Percentiles rank a stretch among this genome's conserved stretches.
phyloP scores from a whole-genome alignment of 2,113 vertebrate species.

The Solenodon paradoxus region DNA sequence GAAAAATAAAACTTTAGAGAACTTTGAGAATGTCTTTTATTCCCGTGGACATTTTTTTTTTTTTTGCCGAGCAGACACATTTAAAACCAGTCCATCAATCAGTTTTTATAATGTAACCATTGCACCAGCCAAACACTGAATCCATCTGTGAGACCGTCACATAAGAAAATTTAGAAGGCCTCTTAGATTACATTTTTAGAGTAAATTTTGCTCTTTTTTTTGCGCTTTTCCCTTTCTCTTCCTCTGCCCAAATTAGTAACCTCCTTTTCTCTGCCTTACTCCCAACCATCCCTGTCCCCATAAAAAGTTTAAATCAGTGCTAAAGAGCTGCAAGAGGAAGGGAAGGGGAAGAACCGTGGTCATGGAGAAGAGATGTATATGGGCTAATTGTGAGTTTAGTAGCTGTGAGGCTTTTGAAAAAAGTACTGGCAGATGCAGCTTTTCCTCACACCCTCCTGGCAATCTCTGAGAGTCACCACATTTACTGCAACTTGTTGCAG shows the following conservation, averaged over 20 bases:
- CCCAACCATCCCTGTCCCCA: background rate
- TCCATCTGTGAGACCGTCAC: background rate
- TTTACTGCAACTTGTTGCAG: background rate
- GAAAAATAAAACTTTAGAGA: background rate
- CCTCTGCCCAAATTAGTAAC: background rate
- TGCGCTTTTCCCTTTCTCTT: background rate
- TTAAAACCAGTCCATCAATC: background rate
- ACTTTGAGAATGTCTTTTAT: background rate
- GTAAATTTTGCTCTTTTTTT: background rate
- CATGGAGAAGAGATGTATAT: background rate
- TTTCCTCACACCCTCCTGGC: background rate
- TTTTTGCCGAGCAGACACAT: background rate
- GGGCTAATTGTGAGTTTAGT: background rate
- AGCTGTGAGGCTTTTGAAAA: background rate
- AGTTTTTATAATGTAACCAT: background rate
- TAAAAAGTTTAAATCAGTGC: background rate
- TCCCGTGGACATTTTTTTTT: background rate
- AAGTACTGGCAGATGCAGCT: background rate
- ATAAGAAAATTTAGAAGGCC: background rate
- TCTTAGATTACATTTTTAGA: background rate
- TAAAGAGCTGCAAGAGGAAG: background rate
- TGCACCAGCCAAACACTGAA: background rate
- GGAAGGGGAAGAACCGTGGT: background rate
- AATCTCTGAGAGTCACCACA: background rate
- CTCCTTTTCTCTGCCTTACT: background rate